A percentile compares a stretch with the other conserved stretches of the same genome.
phyloP scores from a whole-genome alignment of 2,888 invertebrate genomes.

The Theretra japonica region DNA sequence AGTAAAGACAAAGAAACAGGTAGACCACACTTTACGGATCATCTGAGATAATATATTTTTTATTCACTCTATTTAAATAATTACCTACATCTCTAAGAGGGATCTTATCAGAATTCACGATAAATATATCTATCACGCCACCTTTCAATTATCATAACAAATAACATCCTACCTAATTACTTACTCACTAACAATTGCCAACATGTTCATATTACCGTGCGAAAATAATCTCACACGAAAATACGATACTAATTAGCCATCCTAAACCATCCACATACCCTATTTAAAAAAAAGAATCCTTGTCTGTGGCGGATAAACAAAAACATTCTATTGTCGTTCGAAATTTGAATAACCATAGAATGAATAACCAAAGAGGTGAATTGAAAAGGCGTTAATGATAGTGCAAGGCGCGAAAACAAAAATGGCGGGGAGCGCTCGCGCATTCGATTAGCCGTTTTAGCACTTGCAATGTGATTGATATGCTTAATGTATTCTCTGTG shows the following conservation, averaged over 20 bases:
- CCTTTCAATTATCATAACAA: constrained; percentile 48
- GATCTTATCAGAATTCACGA: neutral
- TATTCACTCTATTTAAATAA: neutral
- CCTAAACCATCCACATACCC: constrained; percentile 49
- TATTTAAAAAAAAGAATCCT: constrained; percentile 53
- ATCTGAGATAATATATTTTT: no score
- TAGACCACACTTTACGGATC: no score
- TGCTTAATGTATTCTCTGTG: constrained; percentile 76
- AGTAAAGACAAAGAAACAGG: no score
- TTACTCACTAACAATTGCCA: constrained; percentile 58
- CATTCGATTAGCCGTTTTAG: constrained; percentile 78
- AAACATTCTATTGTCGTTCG: constrained; percentile 72
- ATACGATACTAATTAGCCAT: constrained; percentile 73
- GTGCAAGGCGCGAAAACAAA: constrained; percentile 63
- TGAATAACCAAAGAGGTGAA: constrained; percentile 51
- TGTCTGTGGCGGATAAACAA: constrained; percentile 76
- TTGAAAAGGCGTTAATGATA: constrained; percentile 79
- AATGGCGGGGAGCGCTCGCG: constrained; percentile 73
- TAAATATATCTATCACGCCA: neutral
- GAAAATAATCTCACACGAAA: constrained; percentile 65
- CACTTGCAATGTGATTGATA: constrained; percentile 80
- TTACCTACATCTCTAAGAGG: neutral
- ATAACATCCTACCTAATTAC: constrained; percentile 62
- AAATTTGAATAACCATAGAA: constrained; percentile 70
- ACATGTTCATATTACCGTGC: constrained; percentile 68